Percentiles rank a stretch among this genome's conserved stretches.
Evolutionary conservation across 35 echinoderm and acorn worm genomes (phyloP).

Genomic region (Holothuria glaberrima): DNA sequence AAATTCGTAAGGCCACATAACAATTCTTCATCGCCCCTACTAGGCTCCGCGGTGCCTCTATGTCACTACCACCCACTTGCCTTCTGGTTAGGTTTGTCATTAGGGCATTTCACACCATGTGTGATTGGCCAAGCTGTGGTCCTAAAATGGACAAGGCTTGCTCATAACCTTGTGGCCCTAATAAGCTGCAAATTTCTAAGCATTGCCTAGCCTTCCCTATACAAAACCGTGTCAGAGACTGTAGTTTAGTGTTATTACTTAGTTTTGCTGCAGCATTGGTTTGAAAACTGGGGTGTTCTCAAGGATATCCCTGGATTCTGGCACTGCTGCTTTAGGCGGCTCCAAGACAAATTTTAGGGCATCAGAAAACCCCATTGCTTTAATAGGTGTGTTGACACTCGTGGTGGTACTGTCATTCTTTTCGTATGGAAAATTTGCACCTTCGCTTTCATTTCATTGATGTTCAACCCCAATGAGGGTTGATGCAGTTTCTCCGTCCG

Average conservation of each 20-base stretch:
- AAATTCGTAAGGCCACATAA: conserved; percentile 45
- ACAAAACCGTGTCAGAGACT: conserved; percentile 23
- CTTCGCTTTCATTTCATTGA: too few relatives aligned
- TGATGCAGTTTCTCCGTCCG: too few relatives aligned
- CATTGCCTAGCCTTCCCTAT: conserved; percentile 21
- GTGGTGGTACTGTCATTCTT: too few relatives aligned
- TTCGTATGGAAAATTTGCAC: too few relatives aligned
- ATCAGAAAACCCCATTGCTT: too few relatives aligned
- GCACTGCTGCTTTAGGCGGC: too few relatives aligned
- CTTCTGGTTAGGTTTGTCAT: neutral
- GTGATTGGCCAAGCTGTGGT: conserved; percentile 35
- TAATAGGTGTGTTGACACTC: too few relatives aligned
- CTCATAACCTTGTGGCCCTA: conserved; percentile 33
- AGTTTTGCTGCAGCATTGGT: conserved; percentile 34
- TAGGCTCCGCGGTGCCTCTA: conserved; percentile 23
- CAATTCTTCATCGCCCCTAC: conserved; percentile 51
- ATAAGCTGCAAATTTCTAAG: conserved; percentile 47
- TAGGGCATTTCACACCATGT: conserved; percentile 56
- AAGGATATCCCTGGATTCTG: conserved; percentile 10
- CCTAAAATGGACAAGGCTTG: conserved; percentile 43
- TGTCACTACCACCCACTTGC: conserved; percentile 6
- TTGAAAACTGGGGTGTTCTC: conserved; percentile 36
- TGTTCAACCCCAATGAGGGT: too few relatives aligned
- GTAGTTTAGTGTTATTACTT: conserved; percentile 35
- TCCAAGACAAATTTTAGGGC: too few relatives aligned